Conservation (phyloP, 2,797 vertebrate species). For the Sus cebifrons region DNA sequence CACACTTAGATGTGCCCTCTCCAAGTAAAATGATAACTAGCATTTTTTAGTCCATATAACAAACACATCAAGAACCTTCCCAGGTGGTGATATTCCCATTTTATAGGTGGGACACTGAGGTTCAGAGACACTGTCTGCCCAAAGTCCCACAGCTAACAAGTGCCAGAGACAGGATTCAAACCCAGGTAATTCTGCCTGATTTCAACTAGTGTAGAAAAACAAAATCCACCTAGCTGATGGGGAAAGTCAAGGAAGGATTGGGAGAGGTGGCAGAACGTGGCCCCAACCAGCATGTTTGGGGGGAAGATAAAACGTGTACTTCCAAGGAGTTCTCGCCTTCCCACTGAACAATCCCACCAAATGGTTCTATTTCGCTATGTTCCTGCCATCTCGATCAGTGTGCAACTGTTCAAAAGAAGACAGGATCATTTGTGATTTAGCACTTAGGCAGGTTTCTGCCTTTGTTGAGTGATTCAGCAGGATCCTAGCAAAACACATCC, state of each 20-base stretch:
- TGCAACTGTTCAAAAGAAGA: background rate
- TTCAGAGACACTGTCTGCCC: background rate
- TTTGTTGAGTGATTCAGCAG: conserved; percentile 27
- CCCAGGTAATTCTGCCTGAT: background rate
- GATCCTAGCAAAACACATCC: conserved; percentile 17
- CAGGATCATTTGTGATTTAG: background rate
- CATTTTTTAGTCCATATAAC: background rate
- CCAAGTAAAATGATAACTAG: background rate
- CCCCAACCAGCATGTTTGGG: background rate
- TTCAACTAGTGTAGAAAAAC: background rate
- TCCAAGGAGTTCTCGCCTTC: background rate
- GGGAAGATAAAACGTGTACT: background rate
- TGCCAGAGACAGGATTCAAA: background rate
- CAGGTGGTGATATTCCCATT: background rate
- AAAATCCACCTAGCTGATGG: background rate
- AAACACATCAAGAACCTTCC: background rate
- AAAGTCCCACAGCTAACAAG: background rate
- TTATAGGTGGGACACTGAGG: background rate
- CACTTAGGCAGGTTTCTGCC: background rate
- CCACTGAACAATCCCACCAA: background rate
- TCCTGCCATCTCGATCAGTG: background rate
- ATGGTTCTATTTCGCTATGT: background rate
- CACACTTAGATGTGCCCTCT: background rate
- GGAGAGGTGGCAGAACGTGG: background rate
- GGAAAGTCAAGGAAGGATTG: background rate